Evolutionary conservation across 2,797 vertebrate species (phyloP).

Genomic region (Malacoctenus gilli): DNA sequence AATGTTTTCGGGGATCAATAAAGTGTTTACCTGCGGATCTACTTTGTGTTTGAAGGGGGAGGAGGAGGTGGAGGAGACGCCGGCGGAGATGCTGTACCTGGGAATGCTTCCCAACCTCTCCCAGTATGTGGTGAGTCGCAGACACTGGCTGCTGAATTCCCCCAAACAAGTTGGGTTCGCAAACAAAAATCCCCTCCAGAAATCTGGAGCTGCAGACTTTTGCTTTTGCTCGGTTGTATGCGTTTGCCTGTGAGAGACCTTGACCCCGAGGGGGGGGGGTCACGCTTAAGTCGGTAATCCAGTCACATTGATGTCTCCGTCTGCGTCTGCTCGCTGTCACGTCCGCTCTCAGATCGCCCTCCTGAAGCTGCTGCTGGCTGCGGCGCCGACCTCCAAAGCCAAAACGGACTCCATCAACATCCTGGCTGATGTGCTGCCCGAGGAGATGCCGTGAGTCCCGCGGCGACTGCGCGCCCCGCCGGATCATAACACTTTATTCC

Average conservation of each 20-base stretch:
- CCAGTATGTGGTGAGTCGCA: constrained; percentile 93
- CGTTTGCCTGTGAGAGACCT: too few relatives aligned
- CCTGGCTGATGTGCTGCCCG: constrained; percentile 93
- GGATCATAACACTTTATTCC: too few relatives aligned
- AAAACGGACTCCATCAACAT: constrained; percentile 99
- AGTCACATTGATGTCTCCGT: neutral
- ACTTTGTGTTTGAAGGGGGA: constrained; percentile 82
- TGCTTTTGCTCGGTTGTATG: too few relatives aligned
- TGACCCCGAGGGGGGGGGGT: too few relatives aligned
- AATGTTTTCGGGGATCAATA: too few relatives aligned
- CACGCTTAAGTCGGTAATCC: neutral
- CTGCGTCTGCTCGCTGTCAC: neutral
- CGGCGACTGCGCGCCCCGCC: neutral
- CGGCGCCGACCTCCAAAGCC: constrained; percentile 96
- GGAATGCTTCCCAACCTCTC: constrained; percentile 94
- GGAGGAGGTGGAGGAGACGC: constrained; percentile 92
- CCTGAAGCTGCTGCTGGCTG: constrained; percentile 94
- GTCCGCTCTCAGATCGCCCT: constrained; percentile 85
- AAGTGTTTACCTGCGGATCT: too few relatives aligned
- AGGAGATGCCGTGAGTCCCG: constrained; percentile 95
- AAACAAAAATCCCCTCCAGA: too few relatives aligned
- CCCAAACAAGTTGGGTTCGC: too few relatives aligned
- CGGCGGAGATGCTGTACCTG: constrained; percentile 89
- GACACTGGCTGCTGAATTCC: too few relatives aligned
- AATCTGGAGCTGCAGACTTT: too few relatives aligned